Evolutionary conservation across 2,888 invertebrate genomes (phyloP).

Genomic region (Drosophila mimica): DNA sequence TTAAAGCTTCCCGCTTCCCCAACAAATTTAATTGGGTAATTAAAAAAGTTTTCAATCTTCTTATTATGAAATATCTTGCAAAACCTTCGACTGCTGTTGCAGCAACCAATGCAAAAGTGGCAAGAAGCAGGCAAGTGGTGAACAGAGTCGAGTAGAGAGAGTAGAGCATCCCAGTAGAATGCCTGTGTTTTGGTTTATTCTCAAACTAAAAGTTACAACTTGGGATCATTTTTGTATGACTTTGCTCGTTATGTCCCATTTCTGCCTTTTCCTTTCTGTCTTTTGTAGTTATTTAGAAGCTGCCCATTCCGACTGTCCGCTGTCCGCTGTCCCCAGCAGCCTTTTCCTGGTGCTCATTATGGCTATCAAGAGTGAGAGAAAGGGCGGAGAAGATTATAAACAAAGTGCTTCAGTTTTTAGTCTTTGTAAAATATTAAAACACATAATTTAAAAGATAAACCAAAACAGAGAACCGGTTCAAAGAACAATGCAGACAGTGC

Average conservation of each 20-base stretch:
- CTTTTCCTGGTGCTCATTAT: conserved; percentile 57
- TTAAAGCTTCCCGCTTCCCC: background rate
- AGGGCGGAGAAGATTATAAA: conserved; percentile 64
- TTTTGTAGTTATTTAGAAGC: conserved; percentile 34
- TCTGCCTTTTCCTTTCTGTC: conserved; percentile 18
- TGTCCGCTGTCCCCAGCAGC: background rate
- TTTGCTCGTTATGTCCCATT: conserved; percentile 37
- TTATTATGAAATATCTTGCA: background rate
- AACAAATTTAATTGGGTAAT: conserved; percentile 1
- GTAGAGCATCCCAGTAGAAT: conserved; percentile 3
- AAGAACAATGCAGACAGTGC: conserved; percentile 50
- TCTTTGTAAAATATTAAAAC: conserved; percentile 78
- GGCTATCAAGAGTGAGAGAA: conserved; percentile 18
- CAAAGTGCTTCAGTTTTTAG: conserved; percentile 72
- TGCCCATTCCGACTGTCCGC: conserved; percentile 1
- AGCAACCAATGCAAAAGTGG: conserved; percentile 1
- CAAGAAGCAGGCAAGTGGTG: background rate
- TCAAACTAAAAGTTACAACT: conserved; percentile 36
- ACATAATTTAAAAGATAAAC: conserved; percentile 71
- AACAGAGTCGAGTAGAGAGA: conserved; percentile 4
- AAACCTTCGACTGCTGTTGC: background rate
- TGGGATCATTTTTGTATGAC: conserved; percentile 26
- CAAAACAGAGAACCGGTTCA: conserved; percentile 28
- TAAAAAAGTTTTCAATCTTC: conserved; percentile 11
- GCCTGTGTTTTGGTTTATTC: background rate